phyloP scores from a whole-genome alignment of 2,113 vertebrate genomes.

The Silurus glanis region DNA sequence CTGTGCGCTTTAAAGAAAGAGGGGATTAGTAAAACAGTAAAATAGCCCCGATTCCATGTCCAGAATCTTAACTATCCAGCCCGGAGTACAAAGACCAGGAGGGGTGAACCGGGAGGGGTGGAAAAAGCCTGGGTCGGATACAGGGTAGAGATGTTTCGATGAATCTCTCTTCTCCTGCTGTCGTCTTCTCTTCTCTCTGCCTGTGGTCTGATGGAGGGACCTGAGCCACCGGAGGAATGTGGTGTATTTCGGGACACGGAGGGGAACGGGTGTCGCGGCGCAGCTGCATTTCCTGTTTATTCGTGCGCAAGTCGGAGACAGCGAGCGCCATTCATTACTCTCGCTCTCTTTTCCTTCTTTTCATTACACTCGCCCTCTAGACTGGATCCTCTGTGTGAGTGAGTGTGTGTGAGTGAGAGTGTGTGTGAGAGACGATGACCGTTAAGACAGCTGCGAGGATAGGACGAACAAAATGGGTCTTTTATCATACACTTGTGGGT shows the following conservation, averaged over 20 bases:
- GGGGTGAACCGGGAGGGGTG: slow-evolving; percentile 17
- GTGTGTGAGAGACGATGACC: background rate
- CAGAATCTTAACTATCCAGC: slow-evolving; percentile 93
- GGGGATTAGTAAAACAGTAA: slow-evolving; percentile 96
- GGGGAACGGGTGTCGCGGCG: slow-evolving; percentile 14
- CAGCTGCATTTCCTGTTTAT: slow-evolving; percentile 79
- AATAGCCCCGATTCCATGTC: slow-evolving; percentile 89
- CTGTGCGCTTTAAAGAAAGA: slow-evolving; percentile 82
- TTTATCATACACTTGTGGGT: background rate
- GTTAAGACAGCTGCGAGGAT: slow-evolving; percentile 26
- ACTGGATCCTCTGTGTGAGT: slow-evolving; percentile 26
- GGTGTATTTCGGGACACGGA: slow-evolving; percentile 55
- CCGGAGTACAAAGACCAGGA: slow-evolving; percentile 67
- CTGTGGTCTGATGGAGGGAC: slow-evolving; percentile 1
- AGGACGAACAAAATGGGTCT: slow-evolving; percentile 10
- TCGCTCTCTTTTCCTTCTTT: slow-evolving; percentile 35
- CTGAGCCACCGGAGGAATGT: slow-evolving; percentile 47
- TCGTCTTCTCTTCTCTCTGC: slow-evolving; percentile 13
- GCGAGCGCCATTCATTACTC: slow-evolving; percentile 58
- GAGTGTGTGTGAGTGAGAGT: slow-evolving; percentile 9
- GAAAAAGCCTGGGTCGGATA: background rate
- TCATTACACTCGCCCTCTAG: slow-evolving; percentile 26
- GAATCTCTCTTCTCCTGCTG: slow-evolving; percentile 58
- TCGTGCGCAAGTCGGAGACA: slow-evolving; percentile 60
- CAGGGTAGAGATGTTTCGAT: slow-evolving; percentile 76